Evolutionary conservation across 2,113 vertebrate species (phyloP).

Genomic region (Stegostoma tigrinum): DNA sequence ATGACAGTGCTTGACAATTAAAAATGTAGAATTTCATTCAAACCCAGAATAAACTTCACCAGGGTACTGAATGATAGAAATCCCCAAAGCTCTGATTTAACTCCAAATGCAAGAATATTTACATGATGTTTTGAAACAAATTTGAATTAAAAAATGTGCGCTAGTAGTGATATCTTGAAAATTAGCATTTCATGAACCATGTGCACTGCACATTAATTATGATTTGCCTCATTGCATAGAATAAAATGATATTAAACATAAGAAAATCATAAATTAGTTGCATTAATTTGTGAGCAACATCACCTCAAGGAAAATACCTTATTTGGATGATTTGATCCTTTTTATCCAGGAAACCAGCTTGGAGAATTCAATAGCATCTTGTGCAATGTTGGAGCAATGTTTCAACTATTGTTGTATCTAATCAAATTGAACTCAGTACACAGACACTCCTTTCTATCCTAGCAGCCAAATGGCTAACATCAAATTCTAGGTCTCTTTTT

Average conservation of each 20-base stretch:
- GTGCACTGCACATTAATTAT: neutral
- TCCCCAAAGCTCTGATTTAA: neutral
- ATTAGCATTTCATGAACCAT: constrained; percentile 30
- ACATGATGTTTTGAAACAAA: neutral
- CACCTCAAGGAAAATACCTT: neutral
- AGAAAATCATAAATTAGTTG: neutral
- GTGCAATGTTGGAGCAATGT: neutral
- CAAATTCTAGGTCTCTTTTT: neutral
- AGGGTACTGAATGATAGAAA: neutral
- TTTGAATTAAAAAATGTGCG: neutral
- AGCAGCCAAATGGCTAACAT: neutral
- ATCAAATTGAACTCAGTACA: neutral
- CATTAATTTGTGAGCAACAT: neutral
- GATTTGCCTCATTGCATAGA: neutral
- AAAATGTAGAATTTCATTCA: neutral
- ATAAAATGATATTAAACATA: neutral
- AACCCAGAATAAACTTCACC: neutral
- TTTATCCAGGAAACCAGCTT: neutral
- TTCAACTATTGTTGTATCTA: too few species aligned
- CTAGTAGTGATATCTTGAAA: neutral
- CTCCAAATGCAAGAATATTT: neutral
- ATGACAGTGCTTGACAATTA: too few species aligned
- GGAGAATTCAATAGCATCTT: neutral
- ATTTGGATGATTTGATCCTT: neutral
- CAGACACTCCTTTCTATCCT: neutral